phyloP scores from a whole-genome alignment of 2,888 invertebrate species.

The Anodontia alba region DNA sequence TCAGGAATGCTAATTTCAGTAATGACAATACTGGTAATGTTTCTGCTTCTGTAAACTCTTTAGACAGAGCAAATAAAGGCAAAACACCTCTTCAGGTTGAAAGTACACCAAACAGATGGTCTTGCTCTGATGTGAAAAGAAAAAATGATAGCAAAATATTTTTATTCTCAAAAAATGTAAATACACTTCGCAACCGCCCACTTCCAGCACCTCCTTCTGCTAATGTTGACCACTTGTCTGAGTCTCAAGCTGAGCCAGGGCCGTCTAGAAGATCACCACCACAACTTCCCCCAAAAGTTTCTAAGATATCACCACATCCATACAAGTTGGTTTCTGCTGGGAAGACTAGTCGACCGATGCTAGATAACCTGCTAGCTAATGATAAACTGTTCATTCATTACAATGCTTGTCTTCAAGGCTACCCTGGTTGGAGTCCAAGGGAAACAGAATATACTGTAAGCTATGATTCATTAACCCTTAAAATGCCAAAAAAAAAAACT shows the following conservation, averaged over 20 bases:
- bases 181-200: neutral
- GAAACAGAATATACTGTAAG: slow-evolving; percentile 56
- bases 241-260: neutral
- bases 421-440: slow-evolving; percentile 49
- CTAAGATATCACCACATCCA: neutral
- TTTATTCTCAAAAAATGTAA: neutral
- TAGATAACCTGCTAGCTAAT: slow-evolving; percentile 39
- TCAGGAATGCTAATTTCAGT: neutral
- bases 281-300: neutral
- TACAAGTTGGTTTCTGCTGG: slow-evolving; percentile 47
- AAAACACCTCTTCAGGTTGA: neutral
- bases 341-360: slow-evolving; percentile 35
- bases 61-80: neutral
- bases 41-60: neutral
- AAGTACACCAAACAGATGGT: neutral
- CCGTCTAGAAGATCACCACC: neutral
- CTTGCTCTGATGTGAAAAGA: neutral
- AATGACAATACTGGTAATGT: neutral
- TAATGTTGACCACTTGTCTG: neutral
- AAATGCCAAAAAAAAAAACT: too few relatives aligned
- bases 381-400: slow-evolving; percentile 49
- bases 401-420: slow-evolving; percentile 27
- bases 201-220: neutral
- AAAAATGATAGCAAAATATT: neutral
- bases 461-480: too few relatives aligned